These are phyloP conservation scores for mouse (Mus musculus) DNA, from an alignment of 2,113 vertebrate species.

Conservation along the genomic window GRCm39 chr12:96231001-96231500, in stretches of 20 bases:
- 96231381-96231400: background rate
- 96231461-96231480: background rate
- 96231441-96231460: background rate
- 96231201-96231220: background rate
- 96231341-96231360: background rate
- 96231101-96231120: background rate
- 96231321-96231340: fast-evolving
- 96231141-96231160: fast-evolving
- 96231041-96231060: background rate
- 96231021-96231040: background rate
- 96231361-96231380: background rate
- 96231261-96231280: background rate
- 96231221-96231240: background rate
- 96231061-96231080: background rate
- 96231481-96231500: background rate
- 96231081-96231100: background rate
- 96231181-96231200: background rate
- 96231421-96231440: background rate
- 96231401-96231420: background rate
- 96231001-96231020: background rate
- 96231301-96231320: too few species aligned
- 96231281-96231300: background rate
- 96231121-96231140: background rate
- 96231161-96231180: background rate
- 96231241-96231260: background rate